Evolutionary conservation across 35 echinoderm and acorn worm genomes (phyloP), one percentile per base, ranked within the genome.

Genomic region (Anneissia japonica): DNA sequence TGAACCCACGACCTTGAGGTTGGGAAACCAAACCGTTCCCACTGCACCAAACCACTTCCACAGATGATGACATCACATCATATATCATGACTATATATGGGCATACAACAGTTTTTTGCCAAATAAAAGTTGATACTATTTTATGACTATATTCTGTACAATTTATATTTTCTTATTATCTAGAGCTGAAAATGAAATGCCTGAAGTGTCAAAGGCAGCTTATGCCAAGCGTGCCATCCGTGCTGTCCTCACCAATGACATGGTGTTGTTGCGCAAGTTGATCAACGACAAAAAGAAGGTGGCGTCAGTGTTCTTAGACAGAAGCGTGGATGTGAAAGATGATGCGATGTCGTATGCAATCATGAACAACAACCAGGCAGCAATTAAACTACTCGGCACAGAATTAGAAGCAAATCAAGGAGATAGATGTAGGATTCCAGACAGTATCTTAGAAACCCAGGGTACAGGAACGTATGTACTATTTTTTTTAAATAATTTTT

Each of bases 241-340:
- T 34, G 96, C 96, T 35, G 86, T 99, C 46, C 87, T 94, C 17
- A 94, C 96, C 86, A 94, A 94, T 46, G 89, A 99, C 87, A 93
- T 82, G 45, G 35, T 31, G 1, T 79, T 86, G 19, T 55, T 91
- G 37, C 89, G 73, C 30, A 31, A 45, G 76, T 46, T 94, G 46
- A 64, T 83, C 37, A 79, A 40, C 21, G 88, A 89, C 74, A 88
- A 90, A 33, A 99, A 94, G 39, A 87, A 91, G 76, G 86, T 99
- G 4, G 77, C 91, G 16, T 79, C 64, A 7, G 46, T 94, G 28
- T 91, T 94, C 74, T 30, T 86, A 9, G 0, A 56, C 10, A 81
- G 96, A 29, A 94, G 92, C 39, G 84, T 91, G 26, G 84, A 88
- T 73, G 74, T 91, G 3, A 13, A 46, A 21, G 34, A 92, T 34